Base-by-base conservation (phyloP, 2,888 invertebrate species). In the Coenonympha arcania region DNA sequence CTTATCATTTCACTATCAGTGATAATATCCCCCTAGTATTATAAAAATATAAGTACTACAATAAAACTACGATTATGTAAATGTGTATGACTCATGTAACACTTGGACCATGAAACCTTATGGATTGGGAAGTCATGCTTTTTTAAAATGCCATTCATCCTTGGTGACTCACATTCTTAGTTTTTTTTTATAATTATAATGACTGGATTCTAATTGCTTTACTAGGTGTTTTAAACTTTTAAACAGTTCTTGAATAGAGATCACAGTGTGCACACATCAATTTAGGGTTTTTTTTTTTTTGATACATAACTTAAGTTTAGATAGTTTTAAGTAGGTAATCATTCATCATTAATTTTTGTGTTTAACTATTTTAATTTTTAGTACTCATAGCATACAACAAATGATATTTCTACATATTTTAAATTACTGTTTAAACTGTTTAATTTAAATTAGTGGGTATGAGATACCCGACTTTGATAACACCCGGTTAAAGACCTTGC, bases 21-120 rank as follows among this genome's bases (percentile, higher is more conserved):
- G 41, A 41, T 28, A 19, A 41, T 4, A 6, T 2, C 16, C 8
- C 11, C 28, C 1, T 3, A 28, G 3, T 33, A 41, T 18, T 19
- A 26, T 15, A 41, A 31, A 31, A 41, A 18, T 42, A 45, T 33
- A 24, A 39, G 24, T 39, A 39, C 39, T 4, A 39, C 15, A 24
- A 36, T 13, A 24, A n/a, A 39, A 39, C 39, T 13, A 44, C 42
- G 37, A 28, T 31, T 33, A 44, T 34, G 15, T 33, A 18, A 50
- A 39, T 28, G 6, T 9, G 13, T 28, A 26, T 58, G 52, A 58
- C 19, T 58, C 57, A 58, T 45, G 8, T n/a, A 20, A 22, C 44
- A 48, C 42, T 50, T 48, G 20, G 40, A 39, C 43, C 46, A 24
- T 30, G 37, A 53, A 45, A 52, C 56, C 52, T 47, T 55, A 43